Conservation (phyloP, 2,888 invertebrate species). For the Catocala nupta region DNA sequence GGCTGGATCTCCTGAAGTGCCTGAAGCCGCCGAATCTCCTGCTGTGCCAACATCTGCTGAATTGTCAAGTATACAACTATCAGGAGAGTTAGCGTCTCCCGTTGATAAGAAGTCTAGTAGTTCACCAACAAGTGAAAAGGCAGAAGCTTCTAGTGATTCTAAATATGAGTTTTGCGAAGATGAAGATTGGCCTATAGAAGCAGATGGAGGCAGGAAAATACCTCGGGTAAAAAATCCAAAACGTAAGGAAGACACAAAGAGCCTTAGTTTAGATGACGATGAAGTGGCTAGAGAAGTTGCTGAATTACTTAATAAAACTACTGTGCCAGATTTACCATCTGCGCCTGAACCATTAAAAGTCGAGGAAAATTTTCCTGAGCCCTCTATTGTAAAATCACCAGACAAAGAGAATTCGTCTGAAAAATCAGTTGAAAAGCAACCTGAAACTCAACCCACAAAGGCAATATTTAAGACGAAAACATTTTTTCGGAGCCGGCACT, state of each 20-base stretch:
- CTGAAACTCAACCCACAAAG: constrained; percentile 69
- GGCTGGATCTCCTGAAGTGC: constrained; percentile 72
- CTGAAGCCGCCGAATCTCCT: constrained; percentile 73
- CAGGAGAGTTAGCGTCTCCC: constrained; percentile 57
- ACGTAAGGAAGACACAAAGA: constrained; percentile 77
- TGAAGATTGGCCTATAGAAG: constrained; percentile 87
- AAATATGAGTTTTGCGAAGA: constrained; percentile 94
- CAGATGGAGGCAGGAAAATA: constrained; percentile 88
- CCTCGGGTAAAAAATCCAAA: constrained; percentile 87
- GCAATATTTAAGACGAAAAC: constrained; percentile 86
- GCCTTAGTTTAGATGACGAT: constrained; percentile 77
- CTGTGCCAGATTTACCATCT: constrained; percentile 86
- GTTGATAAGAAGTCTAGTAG: constrained; percentile 66
- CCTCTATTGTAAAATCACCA: constrained; percentile 80
- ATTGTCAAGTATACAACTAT: constrained; percentile 64
- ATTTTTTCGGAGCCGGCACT: constrained; percentile 86
- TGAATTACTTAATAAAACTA: constrained; percentile 88
- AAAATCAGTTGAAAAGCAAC: constrained; percentile 57
- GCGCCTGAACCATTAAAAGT: constrained; percentile 83
- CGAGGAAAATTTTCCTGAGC: constrained; percentile 88
- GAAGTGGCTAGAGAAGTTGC: constrained; percentile 88
- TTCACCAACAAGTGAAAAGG: constrained; percentile 66
- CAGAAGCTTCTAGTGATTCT: constrained; percentile 85
- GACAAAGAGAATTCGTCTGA: constrained; percentile 73
- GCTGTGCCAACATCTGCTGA: constrained; percentile 76